Base-by-base conservation (phyloP, 2,113 vertebrate genomes). In the Oenanthe melanoleuca region DNA sequence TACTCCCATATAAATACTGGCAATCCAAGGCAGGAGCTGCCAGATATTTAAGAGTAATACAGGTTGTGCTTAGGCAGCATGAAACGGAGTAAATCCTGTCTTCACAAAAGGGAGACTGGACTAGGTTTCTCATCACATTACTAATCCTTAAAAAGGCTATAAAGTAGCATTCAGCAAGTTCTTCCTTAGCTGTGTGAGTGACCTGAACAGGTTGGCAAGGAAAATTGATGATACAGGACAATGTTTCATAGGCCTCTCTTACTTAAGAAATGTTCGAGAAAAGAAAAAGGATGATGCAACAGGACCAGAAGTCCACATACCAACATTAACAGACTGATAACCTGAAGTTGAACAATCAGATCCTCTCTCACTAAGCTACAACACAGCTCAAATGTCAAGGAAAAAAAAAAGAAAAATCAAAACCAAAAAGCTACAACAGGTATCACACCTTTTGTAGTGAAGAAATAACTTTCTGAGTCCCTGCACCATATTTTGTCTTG, bases 391-490 rank as follows among this genome's bases (percentile, higher is more conserved):
- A 78, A 89, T 2, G 2, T 44, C 6, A 71, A 69, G 28, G 7
- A 8, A 22, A n/a, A 37, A 66, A 33, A 71, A 31, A 69, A 47
- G 38, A 44, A 44, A 67, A 19, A 42, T 28, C 25, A 50, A 50
- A 69, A 33, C 5, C 14, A 49, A 49, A 31, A 40, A 57, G 29
- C 25, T 77, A 56, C 49, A 81, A 26, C 4, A 67, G 71, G 50
- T 29, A 78, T 65, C 70, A 80, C 50, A 80, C 50, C 77, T 66
- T 80, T 64, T 66, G 14, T 60, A 94, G 65, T 57, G 31, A 80
- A 75, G 63, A 94, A 97, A 47, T 53, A 90, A 66, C 71, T 80
- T 91, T 93, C 85, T 86, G 92, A 83, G 97, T 92, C 88, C 95
- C 42, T 96, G 91, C 28, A 28, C 57, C 89, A 80, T 52, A 80